These are phyloP conservation scores for Limanda limanda DNA, from an alignment of 2,113 vertebrate species.

Conservation along the genomic window DNA sequence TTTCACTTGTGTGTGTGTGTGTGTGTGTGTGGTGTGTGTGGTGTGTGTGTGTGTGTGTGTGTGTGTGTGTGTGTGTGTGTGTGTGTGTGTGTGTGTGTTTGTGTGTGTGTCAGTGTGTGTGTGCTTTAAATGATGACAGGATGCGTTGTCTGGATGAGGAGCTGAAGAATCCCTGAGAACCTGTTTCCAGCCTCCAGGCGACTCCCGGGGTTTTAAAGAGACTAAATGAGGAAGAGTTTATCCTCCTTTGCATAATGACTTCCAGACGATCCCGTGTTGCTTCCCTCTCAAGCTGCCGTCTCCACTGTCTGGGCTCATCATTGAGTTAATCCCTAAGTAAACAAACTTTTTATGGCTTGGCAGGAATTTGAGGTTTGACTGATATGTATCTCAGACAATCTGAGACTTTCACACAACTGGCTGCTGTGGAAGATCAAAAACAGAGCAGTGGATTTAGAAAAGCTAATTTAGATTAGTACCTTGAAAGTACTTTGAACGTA, in stretches of 20 bases:
- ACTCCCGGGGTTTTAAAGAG: conserved; percentile 47
- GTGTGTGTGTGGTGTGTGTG: background rate
- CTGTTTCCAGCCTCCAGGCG: conserved; percentile 52
- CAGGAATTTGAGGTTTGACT: conserved; percentile 38
- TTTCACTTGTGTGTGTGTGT: background rate
- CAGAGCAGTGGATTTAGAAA: no score
- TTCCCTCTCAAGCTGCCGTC: conserved; percentile 31
- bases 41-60: conserved; percentile 4
- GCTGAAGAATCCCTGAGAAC: conserved; percentile 47
- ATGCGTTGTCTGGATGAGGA: conserved; percentile 28
- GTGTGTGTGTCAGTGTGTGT: background rate
- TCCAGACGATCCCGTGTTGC: conserved; percentile 62
- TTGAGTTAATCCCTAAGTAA: conserved; percentile 36
- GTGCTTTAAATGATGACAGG: background rate
- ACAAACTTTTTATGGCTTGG: conserved; percentile 48
- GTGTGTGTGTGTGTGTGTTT: conserved; percentile 3
- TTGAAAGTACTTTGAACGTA: no score
- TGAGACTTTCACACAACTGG: conserved; percentile 18
- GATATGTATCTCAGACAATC: conserved; percentile 43
- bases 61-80: background rate
- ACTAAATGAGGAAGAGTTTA: conserved; percentile 26
- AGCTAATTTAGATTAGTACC: no score
- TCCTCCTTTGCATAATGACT: conserved; percentile 66
- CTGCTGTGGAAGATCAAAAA: background rate
- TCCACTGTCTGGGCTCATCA: conserved; percentile 45